A percentile compares a stretch with the other conserved stretches of the same genome.
These are phyloP conservation scores for Pachyramphus minor DNA, from an alignment of 2,113 vertebrate genomes.

Conservation along the genomic window DNA sequence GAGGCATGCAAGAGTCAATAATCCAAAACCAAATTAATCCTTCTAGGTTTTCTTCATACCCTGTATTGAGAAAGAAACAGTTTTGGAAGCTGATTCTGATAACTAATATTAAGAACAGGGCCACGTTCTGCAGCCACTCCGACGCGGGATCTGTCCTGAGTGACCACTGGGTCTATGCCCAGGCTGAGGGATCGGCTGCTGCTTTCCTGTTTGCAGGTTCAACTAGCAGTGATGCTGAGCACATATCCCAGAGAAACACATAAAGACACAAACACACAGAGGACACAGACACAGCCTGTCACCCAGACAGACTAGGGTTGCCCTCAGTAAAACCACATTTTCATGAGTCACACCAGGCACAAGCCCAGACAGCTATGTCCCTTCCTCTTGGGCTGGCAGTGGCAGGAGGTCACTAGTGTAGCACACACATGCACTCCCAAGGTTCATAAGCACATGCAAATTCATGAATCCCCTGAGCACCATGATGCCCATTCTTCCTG, in stretches of 20 bases:
- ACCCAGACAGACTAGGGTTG: background rate
- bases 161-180: background rate
- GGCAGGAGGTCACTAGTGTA: background rate
- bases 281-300: background rate
- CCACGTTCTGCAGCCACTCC: fast-evolving
- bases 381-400: background rate
- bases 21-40: background rate
- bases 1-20: background rate
- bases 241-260: background rate
- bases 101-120: background rate
- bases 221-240: background rate
- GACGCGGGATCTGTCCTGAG: background rate
- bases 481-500: fast-evolving
- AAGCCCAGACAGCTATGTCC: fast-evolving
- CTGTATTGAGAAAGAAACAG: background rate
- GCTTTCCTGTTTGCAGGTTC: background rate
- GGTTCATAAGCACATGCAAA: fast-evolving
- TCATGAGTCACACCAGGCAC: background rate
- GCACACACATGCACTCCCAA: fast-evolving
- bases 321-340: background rate
- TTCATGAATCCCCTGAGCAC: fast-evolving
- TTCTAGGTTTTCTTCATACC: background rate
- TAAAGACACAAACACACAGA: background rate
- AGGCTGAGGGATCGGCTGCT: background rate
- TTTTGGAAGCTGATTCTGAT: background rate